A percentile compares a stretch with the other conserved stretches of the same genome.
phyloP scores from a whole-genome alignment of 2,888 invertebrate species.

The Monoplex corrugatus region DNA sequence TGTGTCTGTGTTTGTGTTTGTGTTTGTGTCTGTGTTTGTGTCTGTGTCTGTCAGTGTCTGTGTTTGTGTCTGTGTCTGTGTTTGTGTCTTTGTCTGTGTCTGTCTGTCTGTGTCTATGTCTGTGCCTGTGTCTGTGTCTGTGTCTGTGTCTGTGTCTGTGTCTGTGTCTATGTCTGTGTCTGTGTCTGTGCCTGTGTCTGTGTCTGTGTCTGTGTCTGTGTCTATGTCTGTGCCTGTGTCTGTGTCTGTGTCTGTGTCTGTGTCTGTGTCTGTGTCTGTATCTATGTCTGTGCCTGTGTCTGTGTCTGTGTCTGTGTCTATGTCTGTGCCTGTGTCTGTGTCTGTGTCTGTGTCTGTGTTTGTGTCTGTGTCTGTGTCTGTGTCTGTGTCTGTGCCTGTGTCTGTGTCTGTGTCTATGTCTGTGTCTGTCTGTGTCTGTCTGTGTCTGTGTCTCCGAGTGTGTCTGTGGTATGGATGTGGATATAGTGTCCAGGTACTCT shows the following conservation, averaged over 20 bases:
- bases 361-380: background rate
- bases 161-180: background rate
- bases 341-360: background rate
- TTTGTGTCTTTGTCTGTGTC: background rate
- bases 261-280: background rate
- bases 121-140: background rate
- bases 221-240: background rate
- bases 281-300: background rate
- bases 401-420: background rate
- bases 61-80: background rate
- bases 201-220: no score
- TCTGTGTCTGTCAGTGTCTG: slow-evolving; percentile 67
- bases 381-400: background rate
- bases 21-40: background rate
- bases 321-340: background rate
- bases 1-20: background rate
- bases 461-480: no score
- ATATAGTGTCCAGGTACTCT: no score
- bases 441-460: no score
- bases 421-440: no score
- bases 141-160: background rate
- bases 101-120: background rate
- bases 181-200: background rate
- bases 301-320: background rate
- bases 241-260: background rate